Conservation (phyloP, 2,888 invertebrate species). For the Thumatha senex region DNA sequence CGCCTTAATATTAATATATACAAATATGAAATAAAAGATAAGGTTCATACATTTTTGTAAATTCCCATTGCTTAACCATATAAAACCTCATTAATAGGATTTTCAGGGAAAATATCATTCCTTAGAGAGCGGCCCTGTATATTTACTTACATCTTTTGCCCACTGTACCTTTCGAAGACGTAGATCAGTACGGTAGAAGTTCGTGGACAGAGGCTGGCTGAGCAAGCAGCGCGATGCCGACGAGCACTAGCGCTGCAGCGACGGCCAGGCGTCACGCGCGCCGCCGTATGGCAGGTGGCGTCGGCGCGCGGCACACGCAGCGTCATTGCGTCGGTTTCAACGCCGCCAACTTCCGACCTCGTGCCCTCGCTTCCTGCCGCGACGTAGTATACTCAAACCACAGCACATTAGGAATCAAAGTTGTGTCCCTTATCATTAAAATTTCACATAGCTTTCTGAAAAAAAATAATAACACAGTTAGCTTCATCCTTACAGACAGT, state of each 20-base stretch:
- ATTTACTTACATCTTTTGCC: too few species aligned
- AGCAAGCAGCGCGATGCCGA: constrained; percentile 61
- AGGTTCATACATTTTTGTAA: too few species aligned
- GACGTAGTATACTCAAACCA: constrained; percentile 97
- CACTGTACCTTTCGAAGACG: too few species aligned
- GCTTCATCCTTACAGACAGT: not conserved
- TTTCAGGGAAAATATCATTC: too few species aligned
- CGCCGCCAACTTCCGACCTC: constrained; percentile 91
- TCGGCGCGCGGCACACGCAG: constrained; percentile 76
- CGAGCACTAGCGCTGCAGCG: constrained; percentile 63
- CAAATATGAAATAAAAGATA: too few species aligned
- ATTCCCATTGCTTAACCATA: too few species aligned
- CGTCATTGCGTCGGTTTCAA: constrained; percentile 92
- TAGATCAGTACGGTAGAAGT: constrained; percentile 39
- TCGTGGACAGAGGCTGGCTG: too few species aligned
- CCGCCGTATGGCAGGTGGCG: constrained; percentile 58
- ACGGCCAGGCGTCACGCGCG: constrained; percentile 77
- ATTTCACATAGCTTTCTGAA: constrained; percentile 93
- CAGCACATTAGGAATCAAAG: constrained; percentile 94
- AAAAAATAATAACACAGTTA: constrained; percentile 21
- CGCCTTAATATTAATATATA: too few species aligned
- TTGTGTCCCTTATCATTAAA: constrained; percentile 93
- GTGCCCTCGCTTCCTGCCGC: constrained; percentile 91
- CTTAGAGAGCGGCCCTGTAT: too few species aligned
- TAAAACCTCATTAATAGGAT: too few species aligned